Base-by-base conservation (phyloP, 2,113 vertebrate genomes). In the Boleophthalmus pectinirostris region DNA sequence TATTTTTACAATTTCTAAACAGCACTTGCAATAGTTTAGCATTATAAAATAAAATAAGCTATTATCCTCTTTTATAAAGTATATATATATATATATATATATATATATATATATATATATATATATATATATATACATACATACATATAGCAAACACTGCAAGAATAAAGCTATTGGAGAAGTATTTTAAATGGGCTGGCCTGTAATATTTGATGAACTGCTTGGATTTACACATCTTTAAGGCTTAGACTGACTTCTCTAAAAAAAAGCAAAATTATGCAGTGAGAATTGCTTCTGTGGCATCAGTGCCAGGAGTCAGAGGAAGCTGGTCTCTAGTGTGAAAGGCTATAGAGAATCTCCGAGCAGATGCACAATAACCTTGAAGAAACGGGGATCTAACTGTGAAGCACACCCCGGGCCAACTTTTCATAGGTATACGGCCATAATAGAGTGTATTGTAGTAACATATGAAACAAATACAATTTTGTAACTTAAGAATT, bases 401-500 rank as follows among this genome's bases (percentile, higher is more conserved):
- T 16, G 14, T 20, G 49, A 51, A 51, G 14, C 24, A n/a, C 56
- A 58, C 23, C 13, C 21, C 21, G 11, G 21, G 21, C 4, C 56
- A 13, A 15, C 56, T 58, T 58, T 25, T 25, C n/a, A n/a, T 54
- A n/a, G 51, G 20, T 54, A 54, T 20, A n/a, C 49, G 1, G 2
- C 49, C 20, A 5, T 54, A 54, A 43, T 8, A 25, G 58, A 18
- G 15, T 61, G 24, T 24, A 33, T 29, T 33, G 15, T 9, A 24
- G 33, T 61, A 61, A 16, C 58, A 61, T 61, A 14, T 29, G 29
- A 9, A 61, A 33, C 24, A 54, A 2, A 14, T 3, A 24, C 15
- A 25, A 2, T 35, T 9, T 35, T 7, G 78, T 25, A 69, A 70
- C 29, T 77, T 66, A 25, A 66, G 60, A 18, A 75, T 84, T 70